Conservation (phyloP, 2,888 invertebrate genomes). For the Bellardia pandia region DNA sequence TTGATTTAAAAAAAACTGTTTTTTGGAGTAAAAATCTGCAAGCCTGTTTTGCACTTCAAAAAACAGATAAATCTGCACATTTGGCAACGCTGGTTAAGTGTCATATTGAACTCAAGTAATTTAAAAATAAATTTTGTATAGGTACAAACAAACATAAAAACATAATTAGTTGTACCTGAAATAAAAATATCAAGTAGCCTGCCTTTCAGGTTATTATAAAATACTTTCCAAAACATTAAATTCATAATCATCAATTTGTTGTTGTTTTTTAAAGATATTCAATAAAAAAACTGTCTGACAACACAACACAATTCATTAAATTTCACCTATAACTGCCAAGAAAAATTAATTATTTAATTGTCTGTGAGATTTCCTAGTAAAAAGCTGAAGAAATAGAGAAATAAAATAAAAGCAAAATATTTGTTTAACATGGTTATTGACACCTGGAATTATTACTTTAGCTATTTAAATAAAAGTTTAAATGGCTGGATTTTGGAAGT, state of each 20-base stretch:
- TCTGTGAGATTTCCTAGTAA: conserved; percentile 1
- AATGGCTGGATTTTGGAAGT: background rate
- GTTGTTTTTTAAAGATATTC: background rate
- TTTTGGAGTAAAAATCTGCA: too few relatives aligned
- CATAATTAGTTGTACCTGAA: background rate
- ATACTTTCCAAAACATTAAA: conserved; percentile 1
- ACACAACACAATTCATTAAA: background rate
- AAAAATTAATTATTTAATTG: conserved; percentile 17
- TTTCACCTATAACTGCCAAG: background rate
- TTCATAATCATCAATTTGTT: background rate
- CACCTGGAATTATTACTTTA: background rate
- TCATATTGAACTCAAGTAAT: background rate
- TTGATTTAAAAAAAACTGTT: too few relatives aligned
- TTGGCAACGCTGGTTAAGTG: too few relatives aligned
- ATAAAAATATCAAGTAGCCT: background rate
- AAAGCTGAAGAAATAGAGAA: background rate
- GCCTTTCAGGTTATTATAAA: background rate
- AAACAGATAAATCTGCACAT: too few relatives aligned
- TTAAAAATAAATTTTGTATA: background rate
- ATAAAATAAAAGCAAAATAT: background rate
- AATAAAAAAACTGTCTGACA: background rate
- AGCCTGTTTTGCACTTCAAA: too few relatives aligned
- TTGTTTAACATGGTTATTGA: background rate
- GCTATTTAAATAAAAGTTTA: background rate
- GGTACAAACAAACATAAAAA: background rate